Evolutionary conservation across 2,113 vertebrate species (phyloP).

Genomic region (Aplodontia rufa): DNA sequence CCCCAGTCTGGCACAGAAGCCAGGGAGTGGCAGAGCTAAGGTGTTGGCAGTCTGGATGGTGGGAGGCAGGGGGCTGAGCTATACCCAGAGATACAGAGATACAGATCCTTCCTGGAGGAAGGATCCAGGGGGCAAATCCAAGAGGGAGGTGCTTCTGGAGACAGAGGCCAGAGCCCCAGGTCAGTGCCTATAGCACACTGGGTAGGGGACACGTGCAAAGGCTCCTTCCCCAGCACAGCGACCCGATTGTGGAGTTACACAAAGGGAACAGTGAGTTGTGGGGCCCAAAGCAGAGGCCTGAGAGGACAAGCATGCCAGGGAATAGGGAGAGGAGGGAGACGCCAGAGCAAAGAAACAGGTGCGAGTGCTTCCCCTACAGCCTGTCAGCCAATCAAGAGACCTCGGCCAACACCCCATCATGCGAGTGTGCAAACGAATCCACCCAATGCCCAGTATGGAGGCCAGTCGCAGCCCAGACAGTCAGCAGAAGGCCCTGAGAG

Average conservation of each 20-base stretch:
- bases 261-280: neutral
- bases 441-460: rapidly evolving
- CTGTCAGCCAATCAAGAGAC: neutral
- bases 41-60: neutral
- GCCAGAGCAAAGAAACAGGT: neutral
- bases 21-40: neutral
- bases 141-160: too few species aligned
- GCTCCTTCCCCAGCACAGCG: neutral
- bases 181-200: rapidly evolving
- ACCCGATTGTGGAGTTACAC: neutral
- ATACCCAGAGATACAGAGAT: neutral
- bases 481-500: neutral
- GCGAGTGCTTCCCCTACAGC: too few species aligned
- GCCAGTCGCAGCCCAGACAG: neutral
- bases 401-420: neutral
- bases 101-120: neutral
- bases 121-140: neutral
- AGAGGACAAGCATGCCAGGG: neutral
- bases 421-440: rapidly evolving
- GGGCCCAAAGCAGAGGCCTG: neutral
- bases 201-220: neutral
- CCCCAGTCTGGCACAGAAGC: neutral
- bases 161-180: neutral
- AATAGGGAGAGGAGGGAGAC: neutral
- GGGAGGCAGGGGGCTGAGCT: neutral